These are phyloP conservation scores for Microdon myrmicae DNA, from an alignment of 2,888 invertebrate genomes.

Conservation along the genomic window DNA sequence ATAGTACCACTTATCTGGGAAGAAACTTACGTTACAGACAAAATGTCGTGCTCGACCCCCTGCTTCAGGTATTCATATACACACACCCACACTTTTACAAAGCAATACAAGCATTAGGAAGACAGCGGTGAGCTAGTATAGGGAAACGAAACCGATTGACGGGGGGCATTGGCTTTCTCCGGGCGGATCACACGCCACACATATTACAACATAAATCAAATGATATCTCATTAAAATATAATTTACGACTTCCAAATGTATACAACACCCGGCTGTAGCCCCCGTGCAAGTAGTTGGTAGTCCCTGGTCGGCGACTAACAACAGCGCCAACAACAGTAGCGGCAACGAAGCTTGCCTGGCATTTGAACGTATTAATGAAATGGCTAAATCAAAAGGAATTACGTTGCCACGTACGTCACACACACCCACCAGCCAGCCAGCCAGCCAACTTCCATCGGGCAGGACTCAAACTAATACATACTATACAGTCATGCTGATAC, in stretches of 20 bases:
- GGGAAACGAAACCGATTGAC: constrained; percentile 39
- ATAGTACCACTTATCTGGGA: constrained; percentile 33
- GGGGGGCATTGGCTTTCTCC: constrained; percentile 27
- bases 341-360: constrained; percentile 32
- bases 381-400: constrained; percentile 53
- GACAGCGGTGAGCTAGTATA: too few species aligned
- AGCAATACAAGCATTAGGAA: too few species aligned
- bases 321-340: constrained; percentile 9
- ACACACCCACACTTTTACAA: too few species aligned
- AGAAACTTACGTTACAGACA: too few species aligned
- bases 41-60: too few species aligned
- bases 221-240: constrained; percentile 53
- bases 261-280: constrained; percentile 38
- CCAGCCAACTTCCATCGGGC: too few species aligned
- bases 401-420: constrained; percentile 27
- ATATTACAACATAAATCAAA: constrained; percentile 49
- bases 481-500: too few species aligned
- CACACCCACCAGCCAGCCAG: background rate
- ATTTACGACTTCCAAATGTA: constrained; percentile 51
- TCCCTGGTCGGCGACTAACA: background rate
- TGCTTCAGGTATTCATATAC: too few species aligned
- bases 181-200: background rate
- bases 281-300: too few species aligned
- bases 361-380: constrained; percentile 52
- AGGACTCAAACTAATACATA: too few species aligned